Base-by-base conservation (phyloP, 2,113 vertebrate genomes). In the Lonchura striata region DNA sequence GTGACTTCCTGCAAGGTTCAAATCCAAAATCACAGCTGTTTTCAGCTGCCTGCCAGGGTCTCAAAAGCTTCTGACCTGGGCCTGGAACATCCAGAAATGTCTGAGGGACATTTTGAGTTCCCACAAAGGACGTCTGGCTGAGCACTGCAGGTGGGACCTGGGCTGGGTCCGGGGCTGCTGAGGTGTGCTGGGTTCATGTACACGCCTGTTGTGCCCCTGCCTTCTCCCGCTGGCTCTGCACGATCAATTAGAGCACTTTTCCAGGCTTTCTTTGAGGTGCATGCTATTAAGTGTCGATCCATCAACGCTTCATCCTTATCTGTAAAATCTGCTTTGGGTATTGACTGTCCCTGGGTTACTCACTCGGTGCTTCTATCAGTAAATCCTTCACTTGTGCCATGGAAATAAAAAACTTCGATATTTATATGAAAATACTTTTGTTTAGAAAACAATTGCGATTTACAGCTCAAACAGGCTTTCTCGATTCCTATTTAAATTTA, bases 91-190 rank as follows among this genome's bases (percentile, higher is more conserved):
- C n/a, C n/a, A n/a, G n/a, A n/a, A n/a, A n/a, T n/a, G n/a, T n/a
- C n/a, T n/a, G n/a, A n/a, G n/a, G n/a, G n/a, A n/a, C n/a, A n/a
- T n/a, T n/a, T n/a, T n/a, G n/a, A n/a, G n/a, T n/a, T n/a, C n/a
- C n/a, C n/a, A n/a, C n/a, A n/a, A n/a, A n/a, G 66, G 15, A 1
- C 10, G 4, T 1, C 22, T 20, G 7, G 0, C n/a, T 21, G 16
- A 30, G 13, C 44, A 2, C 20, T 37, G 74, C 85, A 27, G 8
- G 2, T 13, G 65, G 24, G 3, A 2, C 30, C 49, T 9, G 56
- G n/a, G 2, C 28, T 6, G 0, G 8, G 11, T 15, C 33, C 5
- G 0, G 5, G 11, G 41, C 24, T 49, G 30, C 49, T 41, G 17
- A 10, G n/a, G 23, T 4, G 18, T 0, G 13, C 2, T 22, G 53